Evolutionary conservation across 2,113 vertebrate genomes (phyloP).

Genomic region (Piprites chloris): DNA sequence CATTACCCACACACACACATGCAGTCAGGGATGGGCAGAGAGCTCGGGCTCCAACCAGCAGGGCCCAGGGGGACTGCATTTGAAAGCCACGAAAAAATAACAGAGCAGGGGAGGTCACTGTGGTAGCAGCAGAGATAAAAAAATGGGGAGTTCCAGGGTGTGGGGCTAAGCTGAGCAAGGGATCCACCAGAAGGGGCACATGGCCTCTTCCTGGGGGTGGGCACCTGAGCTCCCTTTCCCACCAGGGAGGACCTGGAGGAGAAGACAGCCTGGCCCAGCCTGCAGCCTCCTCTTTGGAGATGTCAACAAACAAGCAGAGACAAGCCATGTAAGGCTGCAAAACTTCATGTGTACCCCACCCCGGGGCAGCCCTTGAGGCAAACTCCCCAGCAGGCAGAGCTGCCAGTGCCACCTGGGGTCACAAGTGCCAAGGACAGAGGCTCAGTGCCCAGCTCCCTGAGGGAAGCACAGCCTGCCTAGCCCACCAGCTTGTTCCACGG

Average conservation of each 20-base stretch:
- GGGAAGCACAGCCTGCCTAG: slow-evolving; percentile 34
- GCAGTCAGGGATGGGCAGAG: background rate
- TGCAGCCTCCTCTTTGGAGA: background rate
- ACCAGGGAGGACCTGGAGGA: background rate
- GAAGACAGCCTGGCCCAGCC: background rate
- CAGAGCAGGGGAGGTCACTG: background rate
- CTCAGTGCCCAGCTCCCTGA: background rate
- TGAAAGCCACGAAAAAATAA: slow-evolving; percentile 1
- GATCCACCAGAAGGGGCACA: background rate
- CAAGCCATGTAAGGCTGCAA: background rate
- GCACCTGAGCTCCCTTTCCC: background rate
- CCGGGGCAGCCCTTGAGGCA: background rate
- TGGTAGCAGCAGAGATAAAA: background rate
- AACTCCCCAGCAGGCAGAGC: background rate
- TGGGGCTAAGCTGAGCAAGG: background rate
- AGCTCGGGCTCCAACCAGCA: background rate
- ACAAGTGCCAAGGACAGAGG: background rate
- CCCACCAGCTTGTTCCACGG: slow-evolving; percentile 85
- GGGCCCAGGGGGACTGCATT: background rate
- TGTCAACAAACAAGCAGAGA: background rate
- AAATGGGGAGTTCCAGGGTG: background rate
- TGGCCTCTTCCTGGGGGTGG: fast-evolving
- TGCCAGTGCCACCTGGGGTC: background rate
- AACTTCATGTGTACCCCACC: background rate
- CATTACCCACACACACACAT: background rate